phyloP scores from a whole-genome alignment of 2,888 invertebrate species.

The Amphiduros pacificus region DNA sequence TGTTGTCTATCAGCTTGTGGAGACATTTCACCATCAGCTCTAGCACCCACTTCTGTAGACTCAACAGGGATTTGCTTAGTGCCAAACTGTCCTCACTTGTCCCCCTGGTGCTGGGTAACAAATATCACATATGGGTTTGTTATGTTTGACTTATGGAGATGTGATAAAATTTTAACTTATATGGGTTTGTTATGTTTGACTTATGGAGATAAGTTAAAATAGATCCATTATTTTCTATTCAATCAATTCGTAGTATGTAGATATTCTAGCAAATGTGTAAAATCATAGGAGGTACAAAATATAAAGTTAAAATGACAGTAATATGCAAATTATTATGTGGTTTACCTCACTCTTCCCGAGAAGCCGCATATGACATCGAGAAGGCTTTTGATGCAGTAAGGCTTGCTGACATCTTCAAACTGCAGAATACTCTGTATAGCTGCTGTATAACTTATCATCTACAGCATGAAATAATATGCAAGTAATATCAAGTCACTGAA shows the following conservation, averaged over 20 bases:
- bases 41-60: slow-evolving; percentile 65
- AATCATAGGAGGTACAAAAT: too few relatives aligned
- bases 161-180: neutral
- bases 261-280: too few relatives aligned
- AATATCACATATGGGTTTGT: neutral
- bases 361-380: slow-evolving; percentile 76
- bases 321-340: neutral
- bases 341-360: slow-evolving; percentile 52
- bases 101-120: slow-evolving; percentile 15
- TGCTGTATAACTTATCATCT: slow-evolving; percentile 21
- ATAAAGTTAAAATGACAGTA: neutral
- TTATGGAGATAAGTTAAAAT: neutral
- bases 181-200: neutral
- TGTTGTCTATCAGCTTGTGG: slow-evolving; percentile 48
- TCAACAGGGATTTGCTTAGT: slow-evolving; percentile 67
- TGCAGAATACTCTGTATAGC: slow-evolving; percentile 19
- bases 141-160: neutral
- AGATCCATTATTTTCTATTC: too few relatives aligned
- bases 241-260: too few relatives aligned
- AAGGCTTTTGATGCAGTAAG: slow-evolving; percentile 83
- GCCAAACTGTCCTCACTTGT: slow-evolving; percentile 86
- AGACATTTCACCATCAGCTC: slow-evolving; percentile 51
- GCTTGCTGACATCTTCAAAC: slow-evolving; percentile 77
- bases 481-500: too few relatives aligned
- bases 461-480: too few relatives aligned